Evolutionary conservation across 2,113 vertebrate species (phyloP), one percentile per base, ranked within the genome.

Genomic region (Myxocyprinus asiaticus): DNA sequence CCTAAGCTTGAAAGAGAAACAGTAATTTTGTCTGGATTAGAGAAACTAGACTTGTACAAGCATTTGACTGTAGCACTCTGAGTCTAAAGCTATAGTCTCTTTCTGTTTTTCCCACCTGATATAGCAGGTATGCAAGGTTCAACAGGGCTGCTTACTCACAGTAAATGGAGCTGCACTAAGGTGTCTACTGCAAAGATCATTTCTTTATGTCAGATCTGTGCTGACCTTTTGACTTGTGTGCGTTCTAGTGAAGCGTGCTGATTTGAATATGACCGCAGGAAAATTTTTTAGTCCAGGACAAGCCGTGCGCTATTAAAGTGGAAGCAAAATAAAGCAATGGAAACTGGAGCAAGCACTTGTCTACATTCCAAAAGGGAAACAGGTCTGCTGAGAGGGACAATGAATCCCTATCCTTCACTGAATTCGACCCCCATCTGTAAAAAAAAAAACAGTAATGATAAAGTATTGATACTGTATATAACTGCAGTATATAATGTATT

Each of bases 261-360:
- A 76, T 63, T 42, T 17, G 59, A 63, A 4, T 4, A 51, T 45
- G 69, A 45, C 69, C 58, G 53, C 53, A 2, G 22, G 51, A 72
- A 58, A 58, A 4, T 10, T 58, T 55, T 11, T 72, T 33, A 72
- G 53, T n/a, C 3, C 43, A 47, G 43, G 55, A 72, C 12, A 50
- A 67, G 63, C 64, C 1, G 44, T 43, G 12, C 22, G 6, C 53
- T 51, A 56, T 56, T 61, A 67, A n/a, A 44, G n/a, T 45, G 44
- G 51, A 67, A 47, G 0, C 33, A 79, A 67, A 78, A 22, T 75
- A 79, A 81, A 67, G 63, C 22, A 65, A 43, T 67, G 12, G 22
- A 80, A 83, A 79, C 51, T 73, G 61, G 44, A 81, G 70, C 76
- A 64, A 59, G 69, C 11, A 17, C 63, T 58, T 79, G 45, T 82